phyloP scores from a whole-genome alignment of 2,888 invertebrate genomes.

The Synanthedon tipuliformis region DNA sequence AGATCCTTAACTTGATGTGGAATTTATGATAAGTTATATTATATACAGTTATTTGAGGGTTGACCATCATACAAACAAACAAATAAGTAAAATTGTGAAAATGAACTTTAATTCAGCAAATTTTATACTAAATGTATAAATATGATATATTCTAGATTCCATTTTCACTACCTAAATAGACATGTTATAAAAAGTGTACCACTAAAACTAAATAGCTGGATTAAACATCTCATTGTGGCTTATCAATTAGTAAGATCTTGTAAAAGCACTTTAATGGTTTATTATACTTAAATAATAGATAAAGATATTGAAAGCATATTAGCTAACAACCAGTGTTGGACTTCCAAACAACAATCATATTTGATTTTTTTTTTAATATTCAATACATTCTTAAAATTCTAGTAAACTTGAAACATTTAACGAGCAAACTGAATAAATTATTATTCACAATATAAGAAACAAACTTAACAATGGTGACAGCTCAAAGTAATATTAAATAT shows the following conservation, averaged over 20 bases:
- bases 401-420: conserved; percentile 71
- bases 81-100: conserved; percentile 63
- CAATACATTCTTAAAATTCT: conserved; percentile 66
- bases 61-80: not conserved
- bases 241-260: conserved; percentile 68
- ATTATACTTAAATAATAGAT: conserved; percentile 69
- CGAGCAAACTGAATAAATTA: conserved; percentile 71
- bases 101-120: conserved; percentile 71
- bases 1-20: too few relatives aligned
- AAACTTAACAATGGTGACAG: conserved; percentile 70
- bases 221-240: conserved; percentile 69
- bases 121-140: conserved; percentile 72
- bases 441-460: conserved; percentile 64
- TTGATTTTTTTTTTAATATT: conserved; percentile 10
- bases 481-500: conserved; percentile 66
- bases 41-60: not conserved
- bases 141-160: conserved; percentile 70
- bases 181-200: conserved; percentile 71
- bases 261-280: conserved; percentile 68
- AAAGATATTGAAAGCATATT: conserved; percentile 63
- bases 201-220: conserved; percentile 69
- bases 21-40: not conserved
- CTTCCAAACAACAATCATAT: conserved; percentile 60
- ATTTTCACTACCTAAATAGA: conserved; percentile 69
- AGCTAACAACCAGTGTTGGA: conserved; percentile 63